A percentile compares a stretch with the other conserved stretches of the same genome.
Evolutionary conservation across 2,113 vertebrate species (phyloP).

Genomic region (Boulengeromyrus knoepffleri): DNA sequence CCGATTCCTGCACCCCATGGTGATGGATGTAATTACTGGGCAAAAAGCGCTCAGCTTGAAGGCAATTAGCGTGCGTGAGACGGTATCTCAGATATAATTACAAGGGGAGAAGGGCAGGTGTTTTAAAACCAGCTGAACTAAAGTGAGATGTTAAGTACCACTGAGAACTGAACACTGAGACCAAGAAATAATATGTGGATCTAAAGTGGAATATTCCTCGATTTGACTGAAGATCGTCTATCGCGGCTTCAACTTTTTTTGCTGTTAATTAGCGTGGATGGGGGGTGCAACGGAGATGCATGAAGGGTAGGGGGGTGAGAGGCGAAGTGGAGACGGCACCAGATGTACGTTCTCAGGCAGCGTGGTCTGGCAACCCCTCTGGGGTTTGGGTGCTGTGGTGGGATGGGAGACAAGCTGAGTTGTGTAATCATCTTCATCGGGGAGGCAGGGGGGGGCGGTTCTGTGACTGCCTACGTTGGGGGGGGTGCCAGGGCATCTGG

Average conservation of each 20-base stretch:
- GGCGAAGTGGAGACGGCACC: constrained; percentile 22
- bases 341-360: constrained; percentile 48
- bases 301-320: constrained; percentile 27
- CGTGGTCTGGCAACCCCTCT: constrained; percentile 16
- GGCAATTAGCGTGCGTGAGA: constrained; percentile 76
- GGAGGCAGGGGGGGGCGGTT: background rate
- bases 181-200: constrained; percentile 39
- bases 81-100: constrained; percentile 77
- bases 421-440: constrained; percentile 11
- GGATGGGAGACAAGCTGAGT: background rate
- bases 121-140: constrained; percentile 67
- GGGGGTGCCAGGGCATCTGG: background rate
- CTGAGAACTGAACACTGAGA: constrained; percentile 33
- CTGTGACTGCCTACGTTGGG: background rate
- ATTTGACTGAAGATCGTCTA: constrained; percentile 36
- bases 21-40: constrained; percentile 78
- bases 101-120: constrained; percentile 62
- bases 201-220: constrained; percentile 46
- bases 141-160: constrained; percentile 54
- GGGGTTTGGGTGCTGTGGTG: background rate
- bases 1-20: constrained; percentile 62
- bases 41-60: constrained; percentile 76
- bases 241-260: constrained; percentile 48
- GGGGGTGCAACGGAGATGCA: constrained; percentile 16
- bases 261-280: background rate